Conservation (phyloP, 2,888 invertebrate genomes). For the Scaptomyza flava region DNA sequence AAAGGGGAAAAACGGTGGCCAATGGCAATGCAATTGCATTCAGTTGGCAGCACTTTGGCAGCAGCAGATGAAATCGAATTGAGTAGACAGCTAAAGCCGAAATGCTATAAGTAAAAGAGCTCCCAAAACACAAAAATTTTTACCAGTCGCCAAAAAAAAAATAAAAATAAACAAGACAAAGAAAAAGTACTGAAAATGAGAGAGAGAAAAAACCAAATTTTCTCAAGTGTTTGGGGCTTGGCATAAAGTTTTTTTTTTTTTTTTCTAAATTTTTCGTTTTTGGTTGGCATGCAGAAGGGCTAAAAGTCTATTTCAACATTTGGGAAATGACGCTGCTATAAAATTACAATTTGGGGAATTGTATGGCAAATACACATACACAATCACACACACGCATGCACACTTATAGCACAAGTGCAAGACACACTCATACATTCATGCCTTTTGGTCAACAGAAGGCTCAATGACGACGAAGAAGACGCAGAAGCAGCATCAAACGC, state of each 20-base stretch:
- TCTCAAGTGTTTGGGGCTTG: constrained; percentile 47
- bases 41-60: constrained; percentile 66
- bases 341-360: constrained; percentile 78
- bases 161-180: background rate
- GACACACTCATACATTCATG: constrained; percentile 8
- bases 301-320: constrained; percentile 74
- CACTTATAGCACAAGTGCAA: too few species aligned
- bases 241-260: constrained; percentile 44
- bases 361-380: constrained; percentile 67
- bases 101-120: constrained; percentile 44
- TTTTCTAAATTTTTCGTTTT: background rate
- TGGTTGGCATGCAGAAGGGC: constrained; percentile 24
- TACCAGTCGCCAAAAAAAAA: background rate
- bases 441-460: constrained; percentile 51
- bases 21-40: constrained; percentile 73
- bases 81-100: constrained; percentile 52
- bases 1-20: constrained; percentile 5
- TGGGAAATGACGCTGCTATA: constrained; percentile 79
- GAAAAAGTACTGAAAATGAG: background rate
- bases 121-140: constrained; percentile 21
- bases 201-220: constrained; percentile 19
- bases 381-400: constrained; percentile 17
- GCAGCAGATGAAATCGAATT: constrained; percentile 70
- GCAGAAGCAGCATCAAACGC: constrained; percentile 3
- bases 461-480: background rate